Evolutionary conservation across 2,888 invertebrate species (phyloP).

Genomic region (Agrotis puta): DNA sequence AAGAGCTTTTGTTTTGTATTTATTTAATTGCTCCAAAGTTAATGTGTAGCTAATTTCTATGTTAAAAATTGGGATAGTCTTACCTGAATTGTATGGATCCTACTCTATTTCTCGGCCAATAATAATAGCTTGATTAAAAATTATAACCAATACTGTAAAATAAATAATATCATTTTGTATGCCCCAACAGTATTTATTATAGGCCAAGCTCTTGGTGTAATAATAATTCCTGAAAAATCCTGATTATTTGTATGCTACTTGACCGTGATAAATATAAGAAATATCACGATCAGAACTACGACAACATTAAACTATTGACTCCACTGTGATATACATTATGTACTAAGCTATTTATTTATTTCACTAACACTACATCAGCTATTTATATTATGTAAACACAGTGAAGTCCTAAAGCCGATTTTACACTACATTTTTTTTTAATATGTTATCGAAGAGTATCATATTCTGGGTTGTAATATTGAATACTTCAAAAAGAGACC

Average conservation of each 20-base stretch:
- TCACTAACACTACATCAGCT: constrained; percentile 51
- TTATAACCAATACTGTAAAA: constrained; percentile 6
- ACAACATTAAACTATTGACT: constrained; percentile 36
- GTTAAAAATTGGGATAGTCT: constrained; percentile 6
- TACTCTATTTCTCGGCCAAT: background rate
- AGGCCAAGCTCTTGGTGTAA: no score
- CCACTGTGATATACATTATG: constrained; percentile 36
- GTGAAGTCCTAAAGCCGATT: constrained; percentile 46
- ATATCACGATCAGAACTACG: constrained; percentile 1
- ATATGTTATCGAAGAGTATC: no score
- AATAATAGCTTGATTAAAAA: constrained; percentile 28
- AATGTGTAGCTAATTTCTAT: background rate
- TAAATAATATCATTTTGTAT: background rate
- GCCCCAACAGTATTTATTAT: background rate
- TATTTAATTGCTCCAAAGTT: constrained; percentile 15
- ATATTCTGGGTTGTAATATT: background rate
- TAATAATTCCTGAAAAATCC: background rate
- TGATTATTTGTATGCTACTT: background rate
- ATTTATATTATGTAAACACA: constrained; percentile 52
- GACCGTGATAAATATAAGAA: background rate
- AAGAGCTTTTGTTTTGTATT: constrained; percentile 1
- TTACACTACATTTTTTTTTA: constrained; percentile 18
- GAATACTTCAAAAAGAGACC: background rate
- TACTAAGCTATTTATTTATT: constrained; percentile 37
- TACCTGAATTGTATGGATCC: constrained; percentile 6